phyloP scores from a whole-genome alignment of 2,888 invertebrate genomes.

The Spilosoma lubricipeda region DNA sequence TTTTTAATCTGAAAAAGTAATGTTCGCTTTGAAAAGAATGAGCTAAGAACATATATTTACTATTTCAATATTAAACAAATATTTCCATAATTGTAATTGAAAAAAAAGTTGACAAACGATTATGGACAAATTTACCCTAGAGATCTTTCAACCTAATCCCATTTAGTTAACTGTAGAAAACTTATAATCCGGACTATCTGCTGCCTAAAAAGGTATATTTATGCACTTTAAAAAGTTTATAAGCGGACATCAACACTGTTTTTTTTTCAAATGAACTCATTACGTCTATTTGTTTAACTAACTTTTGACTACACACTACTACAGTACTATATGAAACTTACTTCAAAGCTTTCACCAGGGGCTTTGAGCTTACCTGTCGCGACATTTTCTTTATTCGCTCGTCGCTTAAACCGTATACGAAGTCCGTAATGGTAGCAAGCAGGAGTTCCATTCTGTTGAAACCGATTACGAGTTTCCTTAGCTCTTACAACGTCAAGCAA shows the following conservation, averaged over 20 bases:
- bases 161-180: too few relatives aligned
- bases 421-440: slow-evolving; percentile 57
- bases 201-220: too few relatives aligned
- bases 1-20: background rate
- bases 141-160: too few relatives aligned
- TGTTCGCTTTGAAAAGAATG: background rate
- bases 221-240: too few relatives aligned
- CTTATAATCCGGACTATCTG: too few relatives aligned
- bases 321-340: too few relatives aligned
- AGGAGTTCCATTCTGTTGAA: slow-evolving; percentile 63
- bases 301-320: background rate
- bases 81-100: too few relatives aligned
- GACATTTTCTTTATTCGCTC: background rate
- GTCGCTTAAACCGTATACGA: slow-evolving; percentile 40
- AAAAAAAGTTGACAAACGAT: too few relatives aligned
- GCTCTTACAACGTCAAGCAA: slow-evolving; percentile 56
- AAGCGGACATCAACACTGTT: too few relatives aligned
- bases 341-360: background rate
- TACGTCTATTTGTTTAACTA: too few relatives aligned
- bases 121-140: too few relatives aligned
- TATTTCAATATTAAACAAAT: background rate
- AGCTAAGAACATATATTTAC: background rate
- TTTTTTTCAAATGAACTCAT: too few relatives aligned
- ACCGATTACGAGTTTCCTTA: slow-evolving; percentile 61
- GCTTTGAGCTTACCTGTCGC: background rate